A percentile compares a stretch with the other conserved stretches of the same genome.
Evolutionary conservation across 2,797 vertebrate genomes (phyloP).

Genomic region (Megaceryle alcyon): DNA sequence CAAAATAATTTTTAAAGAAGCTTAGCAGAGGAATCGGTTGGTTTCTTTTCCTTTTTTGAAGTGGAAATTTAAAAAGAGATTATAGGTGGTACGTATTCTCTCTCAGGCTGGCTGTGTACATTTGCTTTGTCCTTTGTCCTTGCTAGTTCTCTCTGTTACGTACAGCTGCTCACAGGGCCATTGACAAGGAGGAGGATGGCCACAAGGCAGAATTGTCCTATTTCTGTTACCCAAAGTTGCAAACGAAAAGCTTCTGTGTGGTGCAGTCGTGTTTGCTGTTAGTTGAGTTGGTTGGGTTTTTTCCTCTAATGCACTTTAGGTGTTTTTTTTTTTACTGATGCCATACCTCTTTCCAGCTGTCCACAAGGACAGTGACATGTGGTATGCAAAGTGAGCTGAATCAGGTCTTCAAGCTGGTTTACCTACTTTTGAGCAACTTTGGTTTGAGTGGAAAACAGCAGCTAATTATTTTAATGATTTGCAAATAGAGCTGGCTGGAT

Average conservation of each 20-base stretch:
- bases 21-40: background rate
- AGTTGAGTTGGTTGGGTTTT: background rate
- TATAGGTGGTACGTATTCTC: background rate
- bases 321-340: background rate
- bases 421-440: background rate
- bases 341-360: background rate
- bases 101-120: background rate
- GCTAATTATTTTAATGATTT: background rate
- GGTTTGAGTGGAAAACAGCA: background rate
- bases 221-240: background rate
- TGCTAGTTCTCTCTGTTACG: background rate
- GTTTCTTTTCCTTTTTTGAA: background rate
- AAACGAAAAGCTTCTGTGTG: background rate
- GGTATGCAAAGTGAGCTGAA: background rate
- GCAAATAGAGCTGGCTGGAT: background rate
- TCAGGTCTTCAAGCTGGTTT: background rate
- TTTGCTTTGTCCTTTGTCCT: background rate
- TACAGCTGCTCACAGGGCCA: background rate
- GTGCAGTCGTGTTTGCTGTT: background rate
- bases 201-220: background rate
- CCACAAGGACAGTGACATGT: background rate
- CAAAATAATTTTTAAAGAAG: background rate
- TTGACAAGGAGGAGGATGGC: background rate
- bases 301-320: background rate
- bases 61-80: background rate